phyloP scores from a whole-genome alignment of 2,113 vertebrate genomes.

The Tichodroma muraria region DNA sequence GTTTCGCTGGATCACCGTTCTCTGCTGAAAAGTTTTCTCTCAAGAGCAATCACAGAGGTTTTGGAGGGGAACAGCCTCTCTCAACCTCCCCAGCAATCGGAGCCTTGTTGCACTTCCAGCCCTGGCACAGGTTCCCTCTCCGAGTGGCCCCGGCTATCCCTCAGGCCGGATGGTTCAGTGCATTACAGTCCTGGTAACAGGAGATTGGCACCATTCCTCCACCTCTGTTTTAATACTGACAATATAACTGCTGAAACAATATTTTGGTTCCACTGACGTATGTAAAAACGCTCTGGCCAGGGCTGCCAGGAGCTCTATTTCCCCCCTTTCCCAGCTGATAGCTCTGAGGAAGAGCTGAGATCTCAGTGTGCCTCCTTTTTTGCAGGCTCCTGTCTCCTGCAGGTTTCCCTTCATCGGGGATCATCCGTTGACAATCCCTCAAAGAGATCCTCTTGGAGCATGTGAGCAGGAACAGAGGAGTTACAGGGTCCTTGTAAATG shows the following conservation, averaged over 20 bases:
- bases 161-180: background rate
- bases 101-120: background rate
- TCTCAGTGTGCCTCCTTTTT: background rate
- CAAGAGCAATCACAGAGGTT: background rate
- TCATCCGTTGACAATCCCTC: background rate
- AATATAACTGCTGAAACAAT: constrained; percentile 37
- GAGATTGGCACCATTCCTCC: constrained; percentile 1
- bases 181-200: background rate
- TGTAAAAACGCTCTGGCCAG: background rate
- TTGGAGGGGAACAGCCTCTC: background rate
- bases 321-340: background rate
- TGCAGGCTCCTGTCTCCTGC: background rate
- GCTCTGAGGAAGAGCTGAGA: background rate
- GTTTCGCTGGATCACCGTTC: background rate
- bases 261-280: constrained; percentile 22
- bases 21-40: background rate
- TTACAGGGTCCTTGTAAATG: fast-evolving
- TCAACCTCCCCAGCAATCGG: background rate
- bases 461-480: background rate
- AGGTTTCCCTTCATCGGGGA: background rate
- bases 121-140: background rate
- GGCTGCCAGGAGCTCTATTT: background rate
- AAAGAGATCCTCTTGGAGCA: background rate
- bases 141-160: background rate
- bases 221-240: background rate